Conservation (phyloP, 2,113 vertebrate species). For the Nothocercus nigrocapillus region DNA sequence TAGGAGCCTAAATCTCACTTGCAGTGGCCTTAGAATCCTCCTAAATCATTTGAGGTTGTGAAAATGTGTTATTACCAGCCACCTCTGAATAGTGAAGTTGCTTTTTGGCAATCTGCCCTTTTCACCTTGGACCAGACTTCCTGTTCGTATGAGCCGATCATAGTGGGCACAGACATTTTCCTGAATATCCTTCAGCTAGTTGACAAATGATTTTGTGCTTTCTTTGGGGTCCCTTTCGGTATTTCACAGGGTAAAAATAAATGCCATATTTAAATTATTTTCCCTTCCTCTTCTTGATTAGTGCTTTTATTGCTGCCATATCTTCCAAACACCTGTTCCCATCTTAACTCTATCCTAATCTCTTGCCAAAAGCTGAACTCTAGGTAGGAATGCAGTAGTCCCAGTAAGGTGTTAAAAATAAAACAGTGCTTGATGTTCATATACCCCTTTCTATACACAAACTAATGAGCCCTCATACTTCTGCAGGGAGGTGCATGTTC, state of each 20-base stretch:
- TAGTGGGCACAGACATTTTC: not conserved
- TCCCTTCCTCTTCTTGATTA: not conserved
- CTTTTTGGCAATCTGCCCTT: not conserved
- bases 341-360: conserved; percentile 32
- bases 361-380: conserved; percentile 44
- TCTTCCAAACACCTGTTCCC: conserved; percentile 50
- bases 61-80: not conserved
- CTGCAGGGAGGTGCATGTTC: conserved; percentile 56
- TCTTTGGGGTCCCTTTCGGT: not conserved
- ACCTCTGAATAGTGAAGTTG: not conserved
- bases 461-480: conserved; percentile 54
- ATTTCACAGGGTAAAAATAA: not conserved
- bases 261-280: not conserved
- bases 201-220: not conserved
- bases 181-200: not conserved
- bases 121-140: not conserved
- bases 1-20: not conserved
- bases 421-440: conserved; percentile 51
- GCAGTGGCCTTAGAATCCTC: not conserved
- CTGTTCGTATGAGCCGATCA: not conserved
- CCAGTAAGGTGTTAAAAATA: conserved; percentile 55
- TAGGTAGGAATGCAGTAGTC: conserved; percentile 20
- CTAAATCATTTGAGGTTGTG: not conserved
- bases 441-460: conserved; percentile 56
- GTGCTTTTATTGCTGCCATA: conserved; percentile 4